These are phyloP conservation scores for Troilus luridus DNA, from an alignment of 2,888 invertebrate genomes.

Conservation along the genomic window DNA sequence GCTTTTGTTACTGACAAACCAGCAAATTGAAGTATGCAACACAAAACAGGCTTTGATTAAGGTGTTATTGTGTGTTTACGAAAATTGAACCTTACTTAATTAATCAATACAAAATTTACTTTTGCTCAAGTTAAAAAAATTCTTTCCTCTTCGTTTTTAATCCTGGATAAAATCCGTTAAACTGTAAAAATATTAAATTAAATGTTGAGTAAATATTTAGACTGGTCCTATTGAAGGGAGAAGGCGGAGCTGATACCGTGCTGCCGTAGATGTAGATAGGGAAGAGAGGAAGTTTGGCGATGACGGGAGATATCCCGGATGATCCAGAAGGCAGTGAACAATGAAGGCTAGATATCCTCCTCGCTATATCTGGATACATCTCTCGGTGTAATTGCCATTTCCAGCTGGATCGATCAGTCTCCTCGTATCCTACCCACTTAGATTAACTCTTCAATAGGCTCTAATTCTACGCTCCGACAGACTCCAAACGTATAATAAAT, in stretches of 20 bases:
- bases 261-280: background rate
- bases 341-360: slow-evolving; percentile 26
- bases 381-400: slow-evolving; percentile 19
- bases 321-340: slow-evolving; percentile 19
- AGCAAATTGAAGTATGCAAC: too few species aligned
- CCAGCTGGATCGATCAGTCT: background rate
- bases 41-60: too few species aligned
- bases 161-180: too few species aligned
- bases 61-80: too few species aligned
- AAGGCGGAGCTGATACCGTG: background rate
- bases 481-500: background rate
- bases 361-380: background rate
- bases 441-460: background rate
- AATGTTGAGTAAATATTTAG: background rate
- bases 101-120: too few species aligned
- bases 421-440: background rate
- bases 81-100: too few species aligned
- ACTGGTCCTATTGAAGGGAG: background rate
- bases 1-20: too few species aligned
- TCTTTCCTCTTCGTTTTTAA: too few species aligned
- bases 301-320: background rate
- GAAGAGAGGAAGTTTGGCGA: slow-evolving; percentile 38
- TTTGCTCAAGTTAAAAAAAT: too few species aligned
- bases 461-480: background rate
- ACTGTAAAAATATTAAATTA: background rate